Conservation (phyloP, 2,113 vertebrate species). For the Speoplatyrhinus poulsoni region DNA sequence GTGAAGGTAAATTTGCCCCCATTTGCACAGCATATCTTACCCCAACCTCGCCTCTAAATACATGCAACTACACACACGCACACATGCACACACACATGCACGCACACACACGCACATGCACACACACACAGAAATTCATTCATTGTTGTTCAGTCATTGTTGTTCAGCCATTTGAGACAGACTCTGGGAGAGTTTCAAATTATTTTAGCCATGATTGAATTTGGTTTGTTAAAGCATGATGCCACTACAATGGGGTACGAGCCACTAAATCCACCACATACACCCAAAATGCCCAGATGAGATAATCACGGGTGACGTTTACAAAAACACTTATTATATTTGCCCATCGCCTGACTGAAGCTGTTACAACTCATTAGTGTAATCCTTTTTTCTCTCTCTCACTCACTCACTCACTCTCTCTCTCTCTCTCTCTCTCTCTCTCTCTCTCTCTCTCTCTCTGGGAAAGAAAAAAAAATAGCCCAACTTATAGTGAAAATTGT, state of each 20-base stretch:
- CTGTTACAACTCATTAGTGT: slow-evolving; percentile 91
- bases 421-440: slow-evolving; percentile 61
- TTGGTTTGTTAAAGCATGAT: slow-evolving; percentile 82
- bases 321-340: slow-evolving; percentile 93
- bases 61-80: slow-evolving; percentile 40
- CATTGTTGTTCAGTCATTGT: slow-evolving; percentile 75
- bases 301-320: slow-evolving; percentile 88
- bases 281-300: slow-evolving; percentile 87
- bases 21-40: slow-evolving; percentile 56
- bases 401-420: slow-evolving; percentile 72
- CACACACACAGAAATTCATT: slow-evolving; percentile 44
- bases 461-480: slow-evolving; percentile 66
- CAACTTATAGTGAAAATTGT: slow-evolving; percentile 72
- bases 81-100: slow-evolving; percentile 39
- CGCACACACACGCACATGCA: slow-evolving; percentile 26
- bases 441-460: slow-evolving; percentile 71
- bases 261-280: slow-evolving; percentile 89
- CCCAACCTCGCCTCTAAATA: slow-evolving; percentile 42
- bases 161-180: slow-evolving; percentile 69
- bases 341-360: slow-evolving; percentile 88
- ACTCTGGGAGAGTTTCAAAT: slow-evolving; percentile 79
- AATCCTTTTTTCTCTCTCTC: slow-evolving; percentile 70
- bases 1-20: slow-evolving; percentile 65
- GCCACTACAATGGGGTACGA: slow-evolving; percentile 87
- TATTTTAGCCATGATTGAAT: slow-evolving; percentile 83